Evolutionary conservation across 2,888 invertebrate genomes (phyloP), one percentile per base, ranked within the genome.

Genomic region (Melinopterus prodromus): DNA sequence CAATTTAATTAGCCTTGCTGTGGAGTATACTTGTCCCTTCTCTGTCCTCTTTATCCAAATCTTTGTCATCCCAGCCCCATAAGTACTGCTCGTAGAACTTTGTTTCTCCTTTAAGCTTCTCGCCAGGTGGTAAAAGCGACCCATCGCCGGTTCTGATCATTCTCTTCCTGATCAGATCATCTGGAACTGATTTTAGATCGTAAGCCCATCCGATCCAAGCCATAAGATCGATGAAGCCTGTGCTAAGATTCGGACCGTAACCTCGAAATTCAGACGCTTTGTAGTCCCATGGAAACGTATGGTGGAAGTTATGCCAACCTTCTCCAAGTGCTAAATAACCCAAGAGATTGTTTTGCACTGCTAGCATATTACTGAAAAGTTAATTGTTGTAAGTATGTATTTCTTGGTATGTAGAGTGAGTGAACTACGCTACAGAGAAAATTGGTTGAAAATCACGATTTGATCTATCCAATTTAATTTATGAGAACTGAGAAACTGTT

Each of bases 291-390:
- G 89, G 93, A 86, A 94, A 94, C 9, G 94, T 95, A 87, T 95
- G 95, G 86, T 96, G 95, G 86, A 94, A 96, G 88, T 96, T 96
- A 88, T 96, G 96, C 95, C 95, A 96, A 16, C 95, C 96, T 86
- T 96, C 96, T 0, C 96, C 96, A n/a, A 95, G 88, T 0, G 95
- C 94, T 7, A 94, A 93, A 71, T 95, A 88, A 15, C 95, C 93
- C 0, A 96, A 95, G 7, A 92, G 89, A 6, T 93, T 87, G 85
- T 93, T 95, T 86, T 96, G 95, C 6, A 93, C 93, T 0, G 96
- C 92, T 71, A 92, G 93, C 53, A 96, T 94, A 81, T 92, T 92
- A 86, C 95, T 95, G 86, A 6, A 88, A 88, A 83, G 75, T 6
- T n/a, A 38, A 15, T 16, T 38, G 0, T 15, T 1, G 6, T 16